Conservation (phyloP, 2,113 vertebrate genomes). For the Platanista minor region DNA sequence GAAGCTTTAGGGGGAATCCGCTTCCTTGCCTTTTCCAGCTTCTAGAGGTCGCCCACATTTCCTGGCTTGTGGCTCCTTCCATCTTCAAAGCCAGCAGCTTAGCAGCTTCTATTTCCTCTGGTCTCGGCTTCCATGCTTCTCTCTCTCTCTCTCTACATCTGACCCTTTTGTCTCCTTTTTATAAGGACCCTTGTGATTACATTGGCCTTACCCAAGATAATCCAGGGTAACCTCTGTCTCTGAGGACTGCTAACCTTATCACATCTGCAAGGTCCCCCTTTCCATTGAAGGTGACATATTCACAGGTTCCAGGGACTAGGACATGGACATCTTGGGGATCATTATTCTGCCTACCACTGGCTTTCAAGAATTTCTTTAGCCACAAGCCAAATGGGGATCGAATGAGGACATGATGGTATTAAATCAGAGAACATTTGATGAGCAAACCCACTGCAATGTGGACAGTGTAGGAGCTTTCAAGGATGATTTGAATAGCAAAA, state of each 20-base stretch:
- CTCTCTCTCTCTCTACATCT: not conserved
- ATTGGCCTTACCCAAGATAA: not conserved
- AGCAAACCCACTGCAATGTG: fast-evolving
- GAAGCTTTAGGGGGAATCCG: not conserved
- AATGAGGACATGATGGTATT: no score
- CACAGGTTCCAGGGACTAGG: no score
- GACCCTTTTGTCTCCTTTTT: not conserved
- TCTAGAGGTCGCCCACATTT: not conserved
- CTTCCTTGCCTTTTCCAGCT: not conserved
- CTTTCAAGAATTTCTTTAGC: not conserved
- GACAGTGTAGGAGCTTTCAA: fast-evolving
- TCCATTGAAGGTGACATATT: fast-evolving
- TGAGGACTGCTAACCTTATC: not conserved
- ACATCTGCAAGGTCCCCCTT: not conserved
- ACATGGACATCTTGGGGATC: not conserved
- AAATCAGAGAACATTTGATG: not conserved
- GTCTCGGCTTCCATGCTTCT: no score
- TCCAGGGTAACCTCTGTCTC: not conserved
- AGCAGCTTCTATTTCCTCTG: not conserved
- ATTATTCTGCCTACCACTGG: not conserved
- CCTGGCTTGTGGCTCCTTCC: not conserved
- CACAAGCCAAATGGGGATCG: not conserved
- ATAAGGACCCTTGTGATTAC: not conserved
- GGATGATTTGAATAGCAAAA: no score
- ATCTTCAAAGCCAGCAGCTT: not conserved